phyloP scores from a whole-genome alignment of 2,113 vertebrate genomes.

The Gobio gobio region DNA sequence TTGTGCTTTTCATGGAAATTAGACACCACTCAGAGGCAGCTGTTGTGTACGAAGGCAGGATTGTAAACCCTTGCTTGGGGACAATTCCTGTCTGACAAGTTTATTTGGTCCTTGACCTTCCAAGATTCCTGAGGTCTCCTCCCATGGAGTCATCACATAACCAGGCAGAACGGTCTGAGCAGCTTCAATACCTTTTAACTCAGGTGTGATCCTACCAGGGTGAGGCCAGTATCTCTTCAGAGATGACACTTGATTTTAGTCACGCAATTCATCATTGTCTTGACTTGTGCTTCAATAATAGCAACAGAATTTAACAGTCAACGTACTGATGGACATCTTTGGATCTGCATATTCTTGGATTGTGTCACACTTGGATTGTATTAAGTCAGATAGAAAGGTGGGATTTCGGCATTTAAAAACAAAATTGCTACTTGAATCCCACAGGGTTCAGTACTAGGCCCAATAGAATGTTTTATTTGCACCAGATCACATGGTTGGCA shows the following conservation, averaged over 20 bases:
- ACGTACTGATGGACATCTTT: not conserved
- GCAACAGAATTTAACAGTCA: not conserved
- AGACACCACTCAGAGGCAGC: not conserved
- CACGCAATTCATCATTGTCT: not conserved
- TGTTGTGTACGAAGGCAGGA: slow-evolving; percentile 36
- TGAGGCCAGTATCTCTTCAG: slow-evolving; percentile 14
- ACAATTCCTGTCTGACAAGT: slow-evolving; percentile 53
- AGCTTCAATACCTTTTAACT: slow-evolving; percentile 37
- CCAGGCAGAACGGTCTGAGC: slow-evolving; percentile 20
- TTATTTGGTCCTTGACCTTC: slow-evolving; percentile 37
- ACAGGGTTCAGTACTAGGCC: not conserved
- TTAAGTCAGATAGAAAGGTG: not conserved
- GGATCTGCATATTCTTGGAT: not conserved
- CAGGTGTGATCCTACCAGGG: slow-evolving; percentile 24
- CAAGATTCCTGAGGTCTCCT: slow-evolving; percentile 32
- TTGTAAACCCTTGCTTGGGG: slow-evolving; percentile 45
- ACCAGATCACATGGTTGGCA: not conserved
- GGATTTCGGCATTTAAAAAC: not conserved
- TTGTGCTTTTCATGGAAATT: not conserved
- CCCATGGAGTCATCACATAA: slow-evolving; percentile 43
- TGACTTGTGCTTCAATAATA: not conserved
- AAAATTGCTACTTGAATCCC: not conserved
- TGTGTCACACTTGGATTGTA: not conserved
- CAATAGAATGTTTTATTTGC: not conserved
- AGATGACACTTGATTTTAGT: slow-evolving; percentile 18